Percentiles rank a stretch among this genome's conserved stretches.
Evolutionary conservation across 2,113 vertebrate genomes (phyloP).

Genomic region (Uria aalge): DNA sequence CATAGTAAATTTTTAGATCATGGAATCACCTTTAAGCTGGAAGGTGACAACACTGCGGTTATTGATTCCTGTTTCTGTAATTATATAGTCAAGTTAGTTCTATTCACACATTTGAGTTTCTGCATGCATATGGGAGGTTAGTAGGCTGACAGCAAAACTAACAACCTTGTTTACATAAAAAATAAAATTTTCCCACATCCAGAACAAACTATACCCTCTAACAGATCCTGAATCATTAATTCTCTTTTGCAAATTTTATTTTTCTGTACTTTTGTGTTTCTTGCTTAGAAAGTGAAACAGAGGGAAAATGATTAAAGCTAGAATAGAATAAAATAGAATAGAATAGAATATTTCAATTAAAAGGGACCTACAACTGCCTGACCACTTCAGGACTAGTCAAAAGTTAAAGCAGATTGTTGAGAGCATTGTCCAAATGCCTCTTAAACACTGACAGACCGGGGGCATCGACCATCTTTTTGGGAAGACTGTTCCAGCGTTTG

Average conservation of each 20-base stretch:
- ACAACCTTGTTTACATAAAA: background rate
- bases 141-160: background rate
- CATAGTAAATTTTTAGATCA: background rate
- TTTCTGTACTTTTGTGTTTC: background rate
- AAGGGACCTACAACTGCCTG: background rate
- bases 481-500: background rate
- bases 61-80: background rate
- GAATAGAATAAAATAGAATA: background rate
- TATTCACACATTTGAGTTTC: background rate
- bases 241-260: background rate
- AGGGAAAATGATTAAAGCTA: background rate
- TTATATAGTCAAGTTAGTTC: background rate
- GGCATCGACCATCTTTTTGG: accelerated
- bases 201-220: background rate
- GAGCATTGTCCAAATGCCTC: background rate
- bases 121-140: background rate
- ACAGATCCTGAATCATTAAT: background rate
- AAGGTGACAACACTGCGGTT: background rate
- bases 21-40: background rate
- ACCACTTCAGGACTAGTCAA: background rate
- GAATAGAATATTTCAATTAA: background rate
- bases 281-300: background rate
- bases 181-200: background rate
- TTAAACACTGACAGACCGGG: background rate
- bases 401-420: background rate